Evolutionary conservation across 2,113 vertebrate genomes (phyloP), one percentile per base, ranked within the genome.

Genomic region (Pachypanchax playfairii): DNA sequence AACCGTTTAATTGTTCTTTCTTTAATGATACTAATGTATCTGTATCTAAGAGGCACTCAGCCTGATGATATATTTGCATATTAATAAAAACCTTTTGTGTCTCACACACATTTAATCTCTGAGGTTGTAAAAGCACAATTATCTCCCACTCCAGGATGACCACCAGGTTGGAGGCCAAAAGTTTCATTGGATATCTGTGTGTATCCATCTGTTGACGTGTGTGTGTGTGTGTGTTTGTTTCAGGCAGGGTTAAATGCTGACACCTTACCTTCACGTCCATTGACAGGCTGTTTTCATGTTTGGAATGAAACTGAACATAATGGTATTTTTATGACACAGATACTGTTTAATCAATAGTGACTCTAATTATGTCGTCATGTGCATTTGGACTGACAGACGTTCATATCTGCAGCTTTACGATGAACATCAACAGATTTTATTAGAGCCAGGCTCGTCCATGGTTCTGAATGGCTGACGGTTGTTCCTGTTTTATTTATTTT

Each of bases 341-440:
- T 78, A 85, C 28, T 61, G 65, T 79, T 82, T 74, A 83, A 81
- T 83, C 82, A 84, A 86, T 85, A 82, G 25, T 49, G 42, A 67
- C 73, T 54, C 38, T 66, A 38, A 57, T 65, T 55, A 80, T 26
- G 74, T 63, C 46, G 35, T 42, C 31, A 64, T 42, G 7, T 2
- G 72, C 39, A 50, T 76, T 71, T 57, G 49, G 72, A 75, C 31
- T 35, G 17, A 50, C 41, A 47, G 7, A 15, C 43, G 20, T 51
- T 25, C 9, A 31, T 7, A 0, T 25, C 3, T 18, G 12, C 18
- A 8, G 24, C 17, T 42, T 38, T 21, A 50, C 24, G 7, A 15
- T 14, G 13, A n/a, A 17, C 36, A 39, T 11, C 36, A 17, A 39
- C 1, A 15, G 9, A 4, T 47, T 22, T 25, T 14, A 15, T 3